These are phyloP conservation scores for Sympetrum striolatum DNA, from an alignment of 2,888 invertebrate genomes.

Conservation along the genomic window DNA sequence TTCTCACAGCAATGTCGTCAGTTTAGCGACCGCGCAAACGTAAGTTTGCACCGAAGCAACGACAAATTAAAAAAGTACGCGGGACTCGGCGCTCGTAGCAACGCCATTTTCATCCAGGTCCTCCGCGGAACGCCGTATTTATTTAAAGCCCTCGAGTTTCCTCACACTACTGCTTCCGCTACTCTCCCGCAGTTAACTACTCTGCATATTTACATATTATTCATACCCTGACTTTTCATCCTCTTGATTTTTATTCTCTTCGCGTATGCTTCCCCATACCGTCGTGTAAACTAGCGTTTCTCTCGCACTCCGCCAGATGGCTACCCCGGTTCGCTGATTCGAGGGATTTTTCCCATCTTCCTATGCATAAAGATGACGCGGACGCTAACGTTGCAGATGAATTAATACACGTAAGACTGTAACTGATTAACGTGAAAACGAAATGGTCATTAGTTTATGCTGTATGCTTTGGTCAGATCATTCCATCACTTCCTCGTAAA, in stretches of 20 bases:
- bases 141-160: neutral
- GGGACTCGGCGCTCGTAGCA: neutral
- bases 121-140: neutral
- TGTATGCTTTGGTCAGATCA: too few relatives aligned
- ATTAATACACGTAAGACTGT: too few relatives aligned
- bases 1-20: neutral
- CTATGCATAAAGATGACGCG: too few relatives aligned
- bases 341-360: neutral
- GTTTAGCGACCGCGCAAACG: neutral
- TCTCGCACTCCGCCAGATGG: neutral
- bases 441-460: too few relatives aligned
- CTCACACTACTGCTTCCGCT: neutral
- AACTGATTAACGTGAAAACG: too few relatives aligned
- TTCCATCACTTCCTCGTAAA: too few relatives aligned
- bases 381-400: too few relatives aligned
- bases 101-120: neutral
- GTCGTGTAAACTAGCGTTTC: neutral
- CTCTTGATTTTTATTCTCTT: neutral
- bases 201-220: neutral
- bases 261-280: neutral
- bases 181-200: neutral
- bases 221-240: neutral
- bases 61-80: neutral
- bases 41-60: neutral
- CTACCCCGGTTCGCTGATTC: neutral